Evolutionary conservation across 1,140 invertebrate species (phyloP).

Genomic region (Procambarus clarkii): DNA sequence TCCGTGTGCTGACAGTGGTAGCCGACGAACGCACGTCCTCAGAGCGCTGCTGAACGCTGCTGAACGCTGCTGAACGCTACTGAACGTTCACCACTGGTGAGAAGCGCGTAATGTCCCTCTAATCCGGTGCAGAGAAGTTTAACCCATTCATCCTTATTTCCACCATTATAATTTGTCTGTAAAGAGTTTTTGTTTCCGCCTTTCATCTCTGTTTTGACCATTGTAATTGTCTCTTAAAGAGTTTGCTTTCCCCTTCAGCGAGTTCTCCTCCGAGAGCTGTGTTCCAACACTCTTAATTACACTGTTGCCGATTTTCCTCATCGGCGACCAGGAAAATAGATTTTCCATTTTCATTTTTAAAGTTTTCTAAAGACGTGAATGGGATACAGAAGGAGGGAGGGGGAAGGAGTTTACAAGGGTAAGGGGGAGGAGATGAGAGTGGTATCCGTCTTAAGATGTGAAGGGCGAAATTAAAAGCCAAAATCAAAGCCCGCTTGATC

Average conservation of each 20-base stretch:
- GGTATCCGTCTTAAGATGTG: not conserved
- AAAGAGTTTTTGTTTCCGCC: too few relatives aligned
- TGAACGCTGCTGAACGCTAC: too few relatives aligned
- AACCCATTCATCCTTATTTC: too few relatives aligned
- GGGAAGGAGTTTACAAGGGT: too few relatives aligned
- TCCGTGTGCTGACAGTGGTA: too few relatives aligned
- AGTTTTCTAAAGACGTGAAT: not conserved
- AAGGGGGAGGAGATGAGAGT: not conserved
- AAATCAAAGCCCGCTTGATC: not conserved
- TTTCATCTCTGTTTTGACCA: not conserved
- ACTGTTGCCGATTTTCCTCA: slow-evolving; percentile 2
- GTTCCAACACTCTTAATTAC: slow-evolving; percentile 18
- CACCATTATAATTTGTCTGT: too few relatives aligned
- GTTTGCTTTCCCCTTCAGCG: not conserved
- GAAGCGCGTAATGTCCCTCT: too few relatives aligned
- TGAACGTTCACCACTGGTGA: too few relatives aligned
- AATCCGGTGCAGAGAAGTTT: too few relatives aligned
- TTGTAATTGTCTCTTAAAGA: not conserved
- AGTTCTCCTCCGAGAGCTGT: not conserved
- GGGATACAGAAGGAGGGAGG: not conserved
- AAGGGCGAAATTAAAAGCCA: not conserved
- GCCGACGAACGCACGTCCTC: too few relatives aligned
- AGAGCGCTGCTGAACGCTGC: too few relatives aligned
- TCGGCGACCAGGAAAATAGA: not conserved
- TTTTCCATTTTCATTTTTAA: not conserved